Evolutionary conservation across 2,113 vertebrate genomes (phyloP), one percentile per base, ranked within the genome.

Genomic region (Zosterops japonicus): DNA sequence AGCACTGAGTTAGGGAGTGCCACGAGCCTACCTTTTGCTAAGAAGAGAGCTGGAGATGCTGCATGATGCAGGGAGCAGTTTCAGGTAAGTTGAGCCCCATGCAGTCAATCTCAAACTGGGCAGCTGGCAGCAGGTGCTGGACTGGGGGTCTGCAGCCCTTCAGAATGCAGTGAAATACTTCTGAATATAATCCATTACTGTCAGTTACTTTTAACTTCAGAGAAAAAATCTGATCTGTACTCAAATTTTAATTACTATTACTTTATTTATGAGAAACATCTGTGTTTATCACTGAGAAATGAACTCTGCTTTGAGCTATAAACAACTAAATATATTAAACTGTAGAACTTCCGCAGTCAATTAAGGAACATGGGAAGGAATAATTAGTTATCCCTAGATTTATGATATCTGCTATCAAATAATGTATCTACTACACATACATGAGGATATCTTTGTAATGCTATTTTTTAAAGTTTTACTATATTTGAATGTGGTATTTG

Each of bases 241-340:
- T 67, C 42, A 82, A 46, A 85, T 76, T 69, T 92, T 92, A 92
- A 91, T 94, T 89, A 27, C 23, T 85, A 6, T 69, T 28, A 25
- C 53, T 89, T 93, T 84, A 61, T 93, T 89, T 85, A 95, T 60
- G 61, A 90, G 61, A 86, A 93, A 94, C 67, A 74, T 94, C 84
- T 91, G 89, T 91, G 78, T 87, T 91, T 94, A 85, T 89, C 53
- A 53, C 53, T 74, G 63, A 79, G 74, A 91, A 87, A 74, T 28
- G 83, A 87, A 19, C 29, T 70, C 31, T 64, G 56, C 29, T 95
- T 90, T 90, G 61, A 88, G 55, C 59, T 80, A 27, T 61, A 84
- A 92, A 84, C 31, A 31, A 64, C 60, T 68, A 67, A 81, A 87
- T 15, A 25, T 10, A 12, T 64, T 79, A 72, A 61, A 67, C 16